Percentiles rank a stretch among this genome's conserved stretches.
phyloP scores from a whole-genome alignment of 1,140 invertebrate genomes.

The Meteorus sp. region DNA sequence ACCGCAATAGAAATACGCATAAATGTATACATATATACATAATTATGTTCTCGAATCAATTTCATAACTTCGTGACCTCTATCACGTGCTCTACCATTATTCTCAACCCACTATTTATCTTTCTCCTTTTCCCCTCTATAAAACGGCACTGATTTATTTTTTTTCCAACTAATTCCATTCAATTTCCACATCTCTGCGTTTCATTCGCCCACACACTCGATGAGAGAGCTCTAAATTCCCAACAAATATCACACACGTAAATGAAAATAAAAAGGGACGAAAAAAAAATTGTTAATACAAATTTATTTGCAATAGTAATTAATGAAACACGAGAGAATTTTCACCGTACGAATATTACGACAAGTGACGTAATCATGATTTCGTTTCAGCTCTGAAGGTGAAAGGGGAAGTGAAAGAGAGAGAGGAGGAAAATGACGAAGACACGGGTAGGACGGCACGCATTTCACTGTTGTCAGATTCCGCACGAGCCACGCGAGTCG shows the following conservation, averaged over 20 bases:
- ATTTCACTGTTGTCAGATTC: slow-evolving; percentile 12
- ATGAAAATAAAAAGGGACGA: too few species aligned
- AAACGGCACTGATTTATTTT: not conserved
- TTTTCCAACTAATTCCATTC: not conserved
- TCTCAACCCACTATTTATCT: not conserved
- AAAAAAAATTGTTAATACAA: too few species aligned
- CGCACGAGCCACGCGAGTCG: slow-evolving; percentile 7
- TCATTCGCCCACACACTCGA: too few species aligned
- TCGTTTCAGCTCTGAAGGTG: too few species aligned
- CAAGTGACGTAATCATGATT: too few species aligned
- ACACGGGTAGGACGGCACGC: not conserved
- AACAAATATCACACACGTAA: too few species aligned
- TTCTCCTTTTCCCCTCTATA: too few species aligned
- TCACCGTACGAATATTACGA: too few species aligned
- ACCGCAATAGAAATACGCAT: not conserved
- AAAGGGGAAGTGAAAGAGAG: not conserved
- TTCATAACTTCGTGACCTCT: too few species aligned
- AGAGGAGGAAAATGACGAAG: not conserved
- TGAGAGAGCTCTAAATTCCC: too few species aligned
- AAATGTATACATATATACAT: not conserved
- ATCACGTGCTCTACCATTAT: not conserved
- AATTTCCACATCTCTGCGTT: not conserved
- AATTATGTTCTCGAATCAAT: slow-evolving; percentile 12
- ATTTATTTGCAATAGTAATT: too few species aligned
- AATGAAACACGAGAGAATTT: too few species aligned